Evolutionary conservation across 1,140 invertebrate genomes (phyloP).

Genomic region (roundworm (Caenorhabditis elegans)): DNA sequence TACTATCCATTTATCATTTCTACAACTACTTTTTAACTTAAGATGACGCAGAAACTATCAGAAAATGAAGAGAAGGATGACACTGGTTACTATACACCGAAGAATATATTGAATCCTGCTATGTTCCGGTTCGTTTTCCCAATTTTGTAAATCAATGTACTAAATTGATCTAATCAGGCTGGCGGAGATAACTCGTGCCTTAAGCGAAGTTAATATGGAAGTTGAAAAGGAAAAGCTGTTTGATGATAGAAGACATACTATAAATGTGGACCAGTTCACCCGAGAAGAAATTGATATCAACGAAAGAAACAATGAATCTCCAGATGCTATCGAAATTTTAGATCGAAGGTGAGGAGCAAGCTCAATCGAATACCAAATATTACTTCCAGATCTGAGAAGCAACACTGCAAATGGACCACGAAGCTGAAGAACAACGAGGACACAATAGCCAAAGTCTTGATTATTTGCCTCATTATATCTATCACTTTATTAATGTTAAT

Average conservation of each 20-base stretch:
- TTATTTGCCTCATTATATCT: not conserved
- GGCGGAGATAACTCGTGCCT: not conserved
- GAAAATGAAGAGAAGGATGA: not conserved
- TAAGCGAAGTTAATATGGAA: not conserved
- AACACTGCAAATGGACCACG: not conserved
- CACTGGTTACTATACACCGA: not conserved
- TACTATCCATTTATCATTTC: not conserved
- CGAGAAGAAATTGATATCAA: not conserved
- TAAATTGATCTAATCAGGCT: not conserved
- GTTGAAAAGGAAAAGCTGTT: not conserved
- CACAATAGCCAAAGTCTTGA: not conserved
- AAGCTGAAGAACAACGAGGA: not conserved
- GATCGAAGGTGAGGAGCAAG: not conserved
- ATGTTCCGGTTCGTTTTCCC: not conserved
- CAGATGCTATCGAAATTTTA: not conserved
- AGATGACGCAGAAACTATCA: not conserved
- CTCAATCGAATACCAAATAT: too few species aligned
- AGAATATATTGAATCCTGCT: slow-evolving; percentile 13
- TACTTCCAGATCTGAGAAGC: too few species aligned
- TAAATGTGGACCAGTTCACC: not conserved
- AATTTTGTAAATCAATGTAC: not conserved
- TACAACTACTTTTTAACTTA: too few species aligned
- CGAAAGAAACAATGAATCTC: not conserved
- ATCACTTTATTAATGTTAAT: not conserved
- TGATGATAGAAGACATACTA: not conserved